A percentile compares a stretch with the other conserved stretches of the same genome.
Conservation (phyloP, 1,140 invertebrate genomes). For the Stenopsyche tienmushanensis region DNA sequence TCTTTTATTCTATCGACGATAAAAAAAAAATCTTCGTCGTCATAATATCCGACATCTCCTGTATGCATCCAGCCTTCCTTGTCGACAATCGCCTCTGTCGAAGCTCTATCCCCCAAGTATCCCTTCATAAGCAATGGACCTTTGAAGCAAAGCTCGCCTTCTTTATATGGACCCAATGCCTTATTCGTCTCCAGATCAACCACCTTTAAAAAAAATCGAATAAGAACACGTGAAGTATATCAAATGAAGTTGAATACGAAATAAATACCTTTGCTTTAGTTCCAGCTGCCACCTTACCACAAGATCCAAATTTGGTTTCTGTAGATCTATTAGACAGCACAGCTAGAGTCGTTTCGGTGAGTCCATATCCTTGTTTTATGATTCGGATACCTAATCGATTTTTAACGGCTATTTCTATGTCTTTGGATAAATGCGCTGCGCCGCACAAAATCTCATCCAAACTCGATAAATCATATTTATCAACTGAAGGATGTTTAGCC, state of each 20-base stretch:
- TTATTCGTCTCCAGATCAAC: conserved; percentile 57
- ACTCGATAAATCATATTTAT: conserved; percentile 49
- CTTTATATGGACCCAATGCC: conserved; percentile 55
- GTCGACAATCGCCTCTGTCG: conserved; percentile 66
- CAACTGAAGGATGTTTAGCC: conserved; percentile 51
- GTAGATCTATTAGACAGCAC: conserved; percentile 42
- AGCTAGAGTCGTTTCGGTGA: conserved; percentile 56
- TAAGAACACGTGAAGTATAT: not conserved
- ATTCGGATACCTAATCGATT: conserved; percentile 48
- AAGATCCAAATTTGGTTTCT: conserved; percentile 40
- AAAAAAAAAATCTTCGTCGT: conserved; percentile 66
- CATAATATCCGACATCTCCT: conserved; percentile 76
- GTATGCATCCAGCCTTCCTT: conserved; percentile 76
- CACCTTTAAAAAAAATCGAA: conserved; percentile 44
- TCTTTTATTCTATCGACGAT: conserved; percentile 78
- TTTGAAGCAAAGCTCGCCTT: conserved; percentile 64
- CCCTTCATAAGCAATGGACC: conserved; percentile 64
- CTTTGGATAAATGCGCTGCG: conserved; percentile 54
- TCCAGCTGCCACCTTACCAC: conserved; percentile 41
- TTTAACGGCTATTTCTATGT: conserved; percentile 46
- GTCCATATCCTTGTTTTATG: conserved; percentile 56
- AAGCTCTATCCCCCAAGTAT: conserved; percentile 62
- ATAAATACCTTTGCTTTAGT: conserved; percentile 44
- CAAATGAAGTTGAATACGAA: conserved; percentile 1
- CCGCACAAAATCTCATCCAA: conserved; percentile 51